phyloP scores from a whole-genome alignment of 1,140 invertebrate genomes.

The Drosophila parvula region DNA sequence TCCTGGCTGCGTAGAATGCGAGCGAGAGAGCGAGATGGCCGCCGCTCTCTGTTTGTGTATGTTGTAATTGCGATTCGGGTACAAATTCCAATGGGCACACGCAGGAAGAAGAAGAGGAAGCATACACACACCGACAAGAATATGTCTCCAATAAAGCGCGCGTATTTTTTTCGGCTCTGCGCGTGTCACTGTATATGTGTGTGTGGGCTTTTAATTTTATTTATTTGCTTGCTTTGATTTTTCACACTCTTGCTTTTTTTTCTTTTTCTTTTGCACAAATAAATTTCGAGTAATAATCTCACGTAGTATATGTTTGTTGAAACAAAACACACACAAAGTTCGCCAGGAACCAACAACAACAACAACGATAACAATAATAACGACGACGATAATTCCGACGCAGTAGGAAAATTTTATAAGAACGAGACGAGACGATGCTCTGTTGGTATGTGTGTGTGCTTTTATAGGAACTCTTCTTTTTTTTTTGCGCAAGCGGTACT shows the following conservation, averaged over 20 bases:
- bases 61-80: conserved; percentile 80
- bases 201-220: conserved; percentile 33
- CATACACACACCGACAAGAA: conserved; percentile 24
- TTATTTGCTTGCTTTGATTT: conserved; percentile 52
- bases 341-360: conserved; percentile 2
- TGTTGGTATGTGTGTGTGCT: conserved; percentile 28
- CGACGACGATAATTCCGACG: conserved; percentile 48
- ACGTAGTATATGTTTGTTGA: conserved; percentile 20
- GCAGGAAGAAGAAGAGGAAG: conserved; percentile 61
- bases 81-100: conserved; percentile 81
- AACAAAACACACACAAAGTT: conserved; percentile 30
- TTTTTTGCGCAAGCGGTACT: conserved; percentile 17
- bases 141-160: conserved; percentile 51
- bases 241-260: conserved; percentile 31
- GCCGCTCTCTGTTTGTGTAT: conserved; percentile 68
- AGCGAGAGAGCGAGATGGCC: conserved; percentile 25
- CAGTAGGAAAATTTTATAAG: conserved; percentile 42
- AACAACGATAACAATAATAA: conserved; percentile 26
- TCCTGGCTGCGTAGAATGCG: conserved; percentile 30
- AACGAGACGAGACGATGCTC: conserved; percentile 36
- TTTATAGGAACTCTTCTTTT: conserved; percentile 62
- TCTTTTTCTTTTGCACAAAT: conserved; percentile 34
- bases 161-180: conserved; percentile 62
- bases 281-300: conserved; percentile 37
- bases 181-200: conserved; percentile 17